phyloP scores from a whole-genome alignment of 1,140 invertebrate species.

The Penaeus indicus region DNA sequence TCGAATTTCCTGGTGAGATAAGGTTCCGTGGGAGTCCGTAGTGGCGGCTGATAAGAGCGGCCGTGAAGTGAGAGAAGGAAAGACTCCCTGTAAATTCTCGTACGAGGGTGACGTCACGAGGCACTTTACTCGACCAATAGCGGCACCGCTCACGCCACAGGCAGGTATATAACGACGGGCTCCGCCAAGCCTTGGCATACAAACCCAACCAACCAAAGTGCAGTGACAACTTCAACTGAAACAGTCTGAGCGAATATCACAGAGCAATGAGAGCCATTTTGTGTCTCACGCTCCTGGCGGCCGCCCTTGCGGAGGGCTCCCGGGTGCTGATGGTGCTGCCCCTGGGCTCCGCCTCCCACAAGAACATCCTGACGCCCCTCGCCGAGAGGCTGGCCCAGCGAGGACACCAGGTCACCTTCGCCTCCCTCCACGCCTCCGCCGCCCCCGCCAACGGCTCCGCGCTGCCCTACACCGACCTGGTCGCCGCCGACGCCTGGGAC shows the following conservation, averaged over 20 bases:
- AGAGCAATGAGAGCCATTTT: not conserved
- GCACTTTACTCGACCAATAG: too few species aligned
- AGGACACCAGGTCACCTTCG: conserved; percentile 77
- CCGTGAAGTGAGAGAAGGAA: too few species aligned
- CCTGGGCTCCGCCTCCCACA: conserved; percentile 71
- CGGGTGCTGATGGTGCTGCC: conserved; percentile 61
- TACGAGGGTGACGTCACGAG: too few species aligned
- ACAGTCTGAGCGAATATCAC: not conserved
- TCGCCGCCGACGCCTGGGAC: conserved; percentile 50
- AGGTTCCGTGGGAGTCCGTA: too few species aligned
- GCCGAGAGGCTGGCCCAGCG: conserved; percentile 73
- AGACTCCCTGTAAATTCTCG: too few species aligned
- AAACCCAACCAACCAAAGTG: too few species aligned
- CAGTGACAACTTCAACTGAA: not conserved
- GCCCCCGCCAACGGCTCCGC: conserved; percentile 67
- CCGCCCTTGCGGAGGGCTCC: conserved; percentile 44
- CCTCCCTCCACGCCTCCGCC: conserved; percentile 69
- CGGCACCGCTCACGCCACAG: too few species aligned
- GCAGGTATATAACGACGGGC: too few species aligned
- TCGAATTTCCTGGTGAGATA: too few species aligned
- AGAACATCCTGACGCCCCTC: conserved; percentile 72
- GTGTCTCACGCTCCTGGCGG: not conserved
- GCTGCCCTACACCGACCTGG: conserved; percentile 64
- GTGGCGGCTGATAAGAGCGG: too few species aligned
- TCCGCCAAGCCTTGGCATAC: too few species aligned